Percentiles rank a stretch among this genome's conserved stretches.
Conservation (phyloP, 2,113 vertebrate species). For the Phoenicopterus ruber region DNA sequence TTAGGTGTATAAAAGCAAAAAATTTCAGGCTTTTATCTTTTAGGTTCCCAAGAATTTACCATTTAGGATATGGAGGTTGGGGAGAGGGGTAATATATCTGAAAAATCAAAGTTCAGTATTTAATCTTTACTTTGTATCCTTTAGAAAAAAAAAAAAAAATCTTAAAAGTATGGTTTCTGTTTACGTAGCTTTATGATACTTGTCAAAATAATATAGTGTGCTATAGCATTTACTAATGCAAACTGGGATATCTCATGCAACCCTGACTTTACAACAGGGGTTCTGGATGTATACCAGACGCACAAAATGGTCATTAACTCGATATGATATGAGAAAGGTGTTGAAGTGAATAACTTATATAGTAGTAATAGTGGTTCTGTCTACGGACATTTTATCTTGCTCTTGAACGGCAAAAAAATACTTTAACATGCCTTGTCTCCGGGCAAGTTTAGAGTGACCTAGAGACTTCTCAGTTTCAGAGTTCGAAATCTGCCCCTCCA, state of each 20-base stretch:
- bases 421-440: background rate
- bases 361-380: constrained; percentile 5
- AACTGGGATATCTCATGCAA: background rate
- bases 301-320: constrained; percentile 36
- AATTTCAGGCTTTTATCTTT: background rate
- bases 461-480: background rate
- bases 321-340: constrained; percentile 54
- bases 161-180: background rate
- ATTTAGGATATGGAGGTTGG: background rate
- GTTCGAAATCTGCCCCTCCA: background rate
- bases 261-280: background rate
- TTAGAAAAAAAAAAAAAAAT: background rate
- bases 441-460: background rate
- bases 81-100: background rate
- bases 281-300: constrained; percentile 49
- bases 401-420: background rate
- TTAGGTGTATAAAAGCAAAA: background rate
- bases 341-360: constrained; percentile 52
- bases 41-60: background rate
- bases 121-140: background rate
- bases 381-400: constrained; percentile 31
- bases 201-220: background rate
- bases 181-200: background rate
- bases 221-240: background rate
- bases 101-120: background rate